These are phyloP conservation scores for Anadara kagoshimensis DNA, from an alignment of 1,140 invertebrate species.

Conservation along the genomic window DNA sequence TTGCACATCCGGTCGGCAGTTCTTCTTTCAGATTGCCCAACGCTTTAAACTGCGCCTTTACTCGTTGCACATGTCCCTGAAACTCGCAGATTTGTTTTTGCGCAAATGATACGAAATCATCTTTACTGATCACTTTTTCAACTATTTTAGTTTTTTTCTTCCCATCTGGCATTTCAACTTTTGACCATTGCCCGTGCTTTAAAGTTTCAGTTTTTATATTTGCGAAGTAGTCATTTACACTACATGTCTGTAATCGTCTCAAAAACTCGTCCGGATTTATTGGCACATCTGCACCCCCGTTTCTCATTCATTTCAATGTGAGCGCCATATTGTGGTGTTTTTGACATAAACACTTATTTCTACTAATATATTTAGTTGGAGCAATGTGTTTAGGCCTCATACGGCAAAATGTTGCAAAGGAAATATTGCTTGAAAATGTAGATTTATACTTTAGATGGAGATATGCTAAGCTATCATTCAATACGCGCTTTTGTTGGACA, in stretches of 20 bases:
- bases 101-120: background rate
- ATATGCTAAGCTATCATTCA: background rate
- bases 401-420: constrained; percentile 12
- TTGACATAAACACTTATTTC: constrained; percentile 31
- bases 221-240: background rate
- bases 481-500: background rate
- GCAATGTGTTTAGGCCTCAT: background rate
- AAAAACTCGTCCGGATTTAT: constrained; percentile 31
- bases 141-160: constrained; percentile 27
- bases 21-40: constrained; percentile 16
- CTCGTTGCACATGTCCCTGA: constrained; percentile 2
- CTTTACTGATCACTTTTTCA: background rate
- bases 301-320: constrained; percentile 21
- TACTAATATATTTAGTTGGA: constrained; percentile 14
- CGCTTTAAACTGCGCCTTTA: constrained; percentile 18
- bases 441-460: constrained; percentile 13
- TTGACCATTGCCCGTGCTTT: constrained; percentile 20
- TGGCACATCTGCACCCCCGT: constrained; percentile 13
- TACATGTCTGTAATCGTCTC: background rate
- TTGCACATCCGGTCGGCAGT: constrained; percentile 5
- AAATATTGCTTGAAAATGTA: background rate
- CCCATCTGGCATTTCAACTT: constrained; percentile 15
- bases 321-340: constrained; percentile 44
- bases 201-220: background rate
- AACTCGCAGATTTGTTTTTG: constrained; percentile 15